These are phyloP conservation scores for Resseliella maxima DNA, from an alignment of 2,888 invertebrate genomes.

Conservation along the genomic window DNA sequence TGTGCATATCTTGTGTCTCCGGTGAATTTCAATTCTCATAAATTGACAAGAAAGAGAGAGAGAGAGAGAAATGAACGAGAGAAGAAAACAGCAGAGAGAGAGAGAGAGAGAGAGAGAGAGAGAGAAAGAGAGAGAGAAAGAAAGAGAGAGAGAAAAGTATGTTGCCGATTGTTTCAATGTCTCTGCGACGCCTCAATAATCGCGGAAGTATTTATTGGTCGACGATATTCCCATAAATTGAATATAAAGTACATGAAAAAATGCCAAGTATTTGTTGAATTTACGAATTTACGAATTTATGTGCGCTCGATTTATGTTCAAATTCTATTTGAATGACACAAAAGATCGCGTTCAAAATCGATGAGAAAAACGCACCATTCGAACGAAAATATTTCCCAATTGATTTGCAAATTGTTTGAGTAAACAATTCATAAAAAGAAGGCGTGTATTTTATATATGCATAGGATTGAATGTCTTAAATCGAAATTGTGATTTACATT, in stretches of 20 bases:
- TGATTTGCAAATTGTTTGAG: neutral
- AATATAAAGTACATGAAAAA: neutral
- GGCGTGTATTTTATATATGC: too few relatives aligned
- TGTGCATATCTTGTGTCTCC: neutral
- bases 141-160: neutral
- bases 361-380: neutral
- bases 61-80: too few relatives aligned
- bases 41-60: too few relatives aligned
- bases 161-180: neutral
- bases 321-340: neutral
- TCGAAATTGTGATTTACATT: too few relatives aligned
- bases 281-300: neutral
- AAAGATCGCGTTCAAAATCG: too few relatives aligned
- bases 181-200: neutral
- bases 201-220: slow-evolving; percentile 16
- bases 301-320: neutral
- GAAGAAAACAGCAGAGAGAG: too few relatives aligned
- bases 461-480: too few relatives aligned
- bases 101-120: too few relatives aligned
- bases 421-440: neutral
- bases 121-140: too few relatives aligned
- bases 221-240: neutral
- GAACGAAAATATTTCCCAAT: neutral
- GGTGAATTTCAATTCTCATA: neutral
- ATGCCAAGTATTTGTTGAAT: neutral